Percentiles rank a stretch among this genome's conserved stretches.
phyloP scores from a whole-genome alignment of 53 echinoderm and acorn worm species.

The Temnopleurus reevesii region DNA sequence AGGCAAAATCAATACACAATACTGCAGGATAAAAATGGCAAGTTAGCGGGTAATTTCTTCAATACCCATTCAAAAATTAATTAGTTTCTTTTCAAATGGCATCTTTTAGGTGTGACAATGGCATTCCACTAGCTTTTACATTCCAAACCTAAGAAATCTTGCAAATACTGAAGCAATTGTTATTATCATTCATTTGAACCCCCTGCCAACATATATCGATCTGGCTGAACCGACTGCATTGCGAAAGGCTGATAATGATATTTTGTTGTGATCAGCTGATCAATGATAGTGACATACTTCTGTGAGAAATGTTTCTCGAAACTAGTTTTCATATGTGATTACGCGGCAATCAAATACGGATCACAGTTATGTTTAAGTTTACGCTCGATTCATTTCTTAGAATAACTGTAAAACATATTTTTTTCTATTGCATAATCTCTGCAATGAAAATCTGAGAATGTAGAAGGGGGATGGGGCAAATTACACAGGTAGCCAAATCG shows the following conservation, averaged over 20 bases:
- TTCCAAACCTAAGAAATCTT: not conserved
- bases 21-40: not conserved
- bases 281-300: not conserved
- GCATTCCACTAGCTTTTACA: not conserved
- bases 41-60: slow-evolving; percentile 1
- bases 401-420: too few relatives aligned
- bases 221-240: not conserved
- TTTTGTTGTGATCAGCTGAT: slow-evolving; percentile 6
- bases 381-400: too few relatives aligned
- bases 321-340: too few relatives aligned
- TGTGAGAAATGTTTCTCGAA: too few relatives aligned
- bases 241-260: not conserved
- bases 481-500: too few relatives aligned
- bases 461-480: too few relatives aligned
- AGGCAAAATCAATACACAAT: slow-evolving; percentile 25
- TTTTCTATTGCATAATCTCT: too few relatives aligned
- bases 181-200: not conserved
- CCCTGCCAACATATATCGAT: not conserved
- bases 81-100: slow-evolving; percentile 7
- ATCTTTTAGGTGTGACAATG: not conserved
- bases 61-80: not conserved
- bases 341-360: too few relatives aligned
- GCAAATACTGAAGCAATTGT: not conserved
- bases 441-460: too few relatives aligned
- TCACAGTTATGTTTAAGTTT: too few relatives aligned